Conservation (phyloP, 2,113 vertebrate species). For the Platanista minor region DNA sequence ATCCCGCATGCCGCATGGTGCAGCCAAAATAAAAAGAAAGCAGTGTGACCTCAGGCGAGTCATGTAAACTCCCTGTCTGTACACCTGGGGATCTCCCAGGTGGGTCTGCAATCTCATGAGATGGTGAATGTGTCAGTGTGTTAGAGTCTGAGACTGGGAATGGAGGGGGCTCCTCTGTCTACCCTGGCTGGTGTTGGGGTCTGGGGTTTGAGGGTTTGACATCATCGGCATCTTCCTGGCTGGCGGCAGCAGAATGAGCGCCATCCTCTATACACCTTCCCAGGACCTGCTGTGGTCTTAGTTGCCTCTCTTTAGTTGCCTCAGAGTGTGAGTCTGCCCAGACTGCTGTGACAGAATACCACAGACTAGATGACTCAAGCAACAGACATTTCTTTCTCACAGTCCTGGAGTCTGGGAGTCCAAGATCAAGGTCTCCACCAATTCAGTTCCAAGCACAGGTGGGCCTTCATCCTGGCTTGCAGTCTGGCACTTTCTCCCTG, state of each 20-base stretch:
- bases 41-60: neutral
- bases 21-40: neutral
- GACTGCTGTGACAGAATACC: neutral
- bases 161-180: neutral
- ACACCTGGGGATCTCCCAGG: neutral
- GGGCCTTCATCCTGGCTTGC: neutral
- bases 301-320: neutral
- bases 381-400: neutral
- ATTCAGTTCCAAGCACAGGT: neutral
- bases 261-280: neutral
- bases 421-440: neutral
- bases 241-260: neutral
- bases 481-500: neutral
- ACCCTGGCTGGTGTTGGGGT: no score
- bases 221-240: accelerated
- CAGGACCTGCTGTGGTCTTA: neutral
- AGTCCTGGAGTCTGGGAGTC: neutral
- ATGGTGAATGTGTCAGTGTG: accelerated
- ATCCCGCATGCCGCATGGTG: no score
- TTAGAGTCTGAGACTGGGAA: neutral
- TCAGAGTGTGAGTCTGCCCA: neutral
- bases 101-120: neutral
- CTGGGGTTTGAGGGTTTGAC: neutral
- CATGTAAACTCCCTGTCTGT: neutral
- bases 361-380: neutral